These are phyloP conservation scores for Drosophila novamexicana DNA, from an alignment of 1,140 invertebrate species.

Conservation along the genomic window DNA sequence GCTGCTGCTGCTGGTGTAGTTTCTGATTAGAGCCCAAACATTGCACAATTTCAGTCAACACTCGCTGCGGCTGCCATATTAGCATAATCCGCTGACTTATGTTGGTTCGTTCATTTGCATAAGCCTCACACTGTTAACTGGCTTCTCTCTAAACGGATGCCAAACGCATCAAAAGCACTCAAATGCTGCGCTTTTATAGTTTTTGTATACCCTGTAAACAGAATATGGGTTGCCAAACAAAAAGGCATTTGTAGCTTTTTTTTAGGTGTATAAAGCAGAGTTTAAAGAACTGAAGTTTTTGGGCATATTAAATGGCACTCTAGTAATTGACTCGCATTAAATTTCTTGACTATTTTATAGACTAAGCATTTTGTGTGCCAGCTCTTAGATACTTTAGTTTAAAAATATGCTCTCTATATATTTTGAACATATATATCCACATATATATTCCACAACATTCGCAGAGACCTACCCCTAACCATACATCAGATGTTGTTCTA, in stretches of 20 bases:
- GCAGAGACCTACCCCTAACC: no score
- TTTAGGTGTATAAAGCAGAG: no score
- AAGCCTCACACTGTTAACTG: constrained; percentile 47
- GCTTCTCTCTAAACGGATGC: neutral
- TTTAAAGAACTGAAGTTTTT: no score
- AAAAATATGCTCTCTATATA: no score
- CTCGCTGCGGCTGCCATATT: constrained; percentile 37
- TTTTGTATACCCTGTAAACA: neutral
- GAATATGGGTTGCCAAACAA: neutral
- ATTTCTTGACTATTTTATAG: no score
- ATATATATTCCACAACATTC: no score
- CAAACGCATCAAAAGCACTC: constrained; percentile 3
- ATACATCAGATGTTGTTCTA: no score
- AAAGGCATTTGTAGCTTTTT: neutral
- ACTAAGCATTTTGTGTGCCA: no score
- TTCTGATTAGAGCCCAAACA: constrained; percentile 45
- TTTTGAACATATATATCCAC: no score
- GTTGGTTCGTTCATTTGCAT: constrained; percentile 66
- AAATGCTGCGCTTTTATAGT: constrained; percentile 4
- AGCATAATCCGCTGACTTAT: constrained; percentile 75
- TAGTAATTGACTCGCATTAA: no score
- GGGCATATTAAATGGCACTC: no score
- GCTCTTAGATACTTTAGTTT: no score
- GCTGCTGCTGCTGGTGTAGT: constrained; percentile 17
- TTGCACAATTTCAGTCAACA: constrained; percentile 46